Conservation (phyloP, 2,888 invertebrate genomes). For the Actias luna region DNA sequence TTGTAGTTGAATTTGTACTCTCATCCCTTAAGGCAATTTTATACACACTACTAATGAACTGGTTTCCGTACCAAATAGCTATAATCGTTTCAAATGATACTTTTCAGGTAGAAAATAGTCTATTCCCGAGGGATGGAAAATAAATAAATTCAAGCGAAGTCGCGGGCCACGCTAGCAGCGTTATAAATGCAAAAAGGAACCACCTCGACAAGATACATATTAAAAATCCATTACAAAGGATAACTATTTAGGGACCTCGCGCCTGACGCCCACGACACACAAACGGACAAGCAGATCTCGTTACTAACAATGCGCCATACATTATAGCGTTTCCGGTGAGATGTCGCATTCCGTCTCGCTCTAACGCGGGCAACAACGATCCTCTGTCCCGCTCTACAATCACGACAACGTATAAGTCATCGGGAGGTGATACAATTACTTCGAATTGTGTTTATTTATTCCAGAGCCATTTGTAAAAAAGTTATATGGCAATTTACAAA, state of each 20-base stretch:
- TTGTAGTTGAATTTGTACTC: neutral
- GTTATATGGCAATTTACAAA: too few species aligned
- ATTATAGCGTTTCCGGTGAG: slow-evolving; percentile 77
- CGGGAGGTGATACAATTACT: slow-evolving; percentile 75
- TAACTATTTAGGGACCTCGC: slow-evolving; percentile 41
- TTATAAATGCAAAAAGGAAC: slow-evolving; percentile 13
- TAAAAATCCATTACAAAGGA: slow-evolving; percentile 37
- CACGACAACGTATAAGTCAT: slow-evolving; percentile 72
- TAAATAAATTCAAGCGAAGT: too few species aligned
- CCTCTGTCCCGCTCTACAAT: slow-evolving; percentile 53
- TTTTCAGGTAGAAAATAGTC: too few species aligned
- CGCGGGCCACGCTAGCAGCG: too few species aligned
- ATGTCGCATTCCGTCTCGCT: slow-evolving; percentile 49
- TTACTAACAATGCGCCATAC: slow-evolving; percentile 81
- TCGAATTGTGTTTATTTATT: slow-evolving; percentile 25
- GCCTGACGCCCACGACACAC: slow-evolving; percentile 61
- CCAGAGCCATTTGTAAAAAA: neutral
- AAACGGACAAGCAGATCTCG: slow-evolving; percentile 71
- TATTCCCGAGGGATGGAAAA: too few species aligned
- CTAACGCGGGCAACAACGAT: neutral
- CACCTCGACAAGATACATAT: slow-evolving; percentile 33
- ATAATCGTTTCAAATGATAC: too few species aligned
- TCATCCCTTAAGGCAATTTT: neutral
- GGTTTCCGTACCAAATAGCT: neutral
- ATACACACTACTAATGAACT: neutral